Percentiles rank a stretch among this genome's conserved stretches.
These are phyloP conservation scores for Anthopleura xanthogrammica DNA, from an alignment of 92 coral and sea anemone genomes.

Conservation along the genomic window DNA sequence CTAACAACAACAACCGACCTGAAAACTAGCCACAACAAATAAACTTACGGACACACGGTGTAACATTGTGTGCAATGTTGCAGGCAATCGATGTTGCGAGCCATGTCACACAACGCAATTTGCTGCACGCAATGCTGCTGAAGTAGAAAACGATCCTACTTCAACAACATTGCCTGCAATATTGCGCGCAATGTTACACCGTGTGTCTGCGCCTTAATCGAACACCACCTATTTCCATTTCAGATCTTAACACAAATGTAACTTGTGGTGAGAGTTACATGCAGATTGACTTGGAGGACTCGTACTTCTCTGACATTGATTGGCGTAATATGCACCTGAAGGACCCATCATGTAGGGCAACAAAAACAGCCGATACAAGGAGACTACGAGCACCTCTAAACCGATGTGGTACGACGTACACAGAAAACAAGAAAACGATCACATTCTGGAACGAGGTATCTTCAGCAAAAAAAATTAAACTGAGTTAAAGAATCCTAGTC, in stretches of 20 bases:
- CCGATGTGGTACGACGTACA: constrained; percentile 21
- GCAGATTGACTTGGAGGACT: constrained; percentile 28
- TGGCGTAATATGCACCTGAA: constrained; percentile 34
- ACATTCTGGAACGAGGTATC: constrained; percentile 8
- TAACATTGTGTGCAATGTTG: no score
- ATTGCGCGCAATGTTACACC: no score
- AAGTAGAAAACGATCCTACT: no score
- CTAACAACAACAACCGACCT: no score
- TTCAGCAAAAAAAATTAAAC: neutral
- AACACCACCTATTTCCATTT: neutral
- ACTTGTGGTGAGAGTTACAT: constrained; percentile 30
- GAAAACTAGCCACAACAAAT: no score
- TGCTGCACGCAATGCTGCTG: no score
- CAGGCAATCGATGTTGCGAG: no score
- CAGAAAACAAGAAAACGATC: neutral
- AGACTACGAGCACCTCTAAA: constrained; percentile 5
- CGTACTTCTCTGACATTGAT: constrained; percentile 26
- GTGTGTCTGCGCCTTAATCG: neutral
- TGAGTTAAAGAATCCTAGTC: no score
- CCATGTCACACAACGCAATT: no score
- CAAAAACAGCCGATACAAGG: constrained; percentile 11
- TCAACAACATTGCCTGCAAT: no score
- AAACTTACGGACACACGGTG: no score
- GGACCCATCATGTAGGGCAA: constrained; percentile 32
- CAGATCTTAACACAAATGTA: neutral